Evolutionary conservation across 2,888 invertebrate genomes (phyloP).

Genomic region (Agrochola macilenta): DNA sequence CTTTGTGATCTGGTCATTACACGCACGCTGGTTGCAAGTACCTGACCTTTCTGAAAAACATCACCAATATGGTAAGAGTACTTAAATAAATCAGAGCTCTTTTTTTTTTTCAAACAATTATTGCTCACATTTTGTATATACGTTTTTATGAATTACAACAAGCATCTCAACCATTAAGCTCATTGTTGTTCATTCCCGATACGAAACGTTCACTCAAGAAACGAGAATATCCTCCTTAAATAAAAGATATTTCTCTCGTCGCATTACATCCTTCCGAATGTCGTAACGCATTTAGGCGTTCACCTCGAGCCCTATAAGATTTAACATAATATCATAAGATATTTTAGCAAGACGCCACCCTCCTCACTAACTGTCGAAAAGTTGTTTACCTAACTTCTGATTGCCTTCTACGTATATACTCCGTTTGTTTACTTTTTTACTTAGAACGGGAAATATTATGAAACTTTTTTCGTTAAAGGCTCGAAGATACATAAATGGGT

Average conservation of each 20-base stretch:
- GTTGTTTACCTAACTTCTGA: slow-evolving; percentile 88
- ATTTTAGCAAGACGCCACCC: slow-evolving; percentile 72
- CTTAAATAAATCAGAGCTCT: not conserved
- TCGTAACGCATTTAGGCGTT: slow-evolving; percentile 73
- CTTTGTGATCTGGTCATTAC: no score
- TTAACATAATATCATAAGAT: slow-evolving; percentile 80
- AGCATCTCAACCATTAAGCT: slow-evolving; percentile 14
- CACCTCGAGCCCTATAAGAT: slow-evolving; percentile 72
- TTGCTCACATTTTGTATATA: not conserved
- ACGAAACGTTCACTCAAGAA: slow-evolving; percentile 43
- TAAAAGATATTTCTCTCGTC: slow-evolving; percentile 65
- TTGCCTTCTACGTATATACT: slow-evolving; percentile 87
- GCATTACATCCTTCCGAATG: slow-evolving; percentile 67
- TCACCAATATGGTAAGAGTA: not conserved
- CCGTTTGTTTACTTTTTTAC: slow-evolving; percentile 87
- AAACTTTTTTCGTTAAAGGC: slow-evolving; percentile 88
- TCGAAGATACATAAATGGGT: slow-evolving; percentile 85
- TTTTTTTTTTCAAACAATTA: not conserved
- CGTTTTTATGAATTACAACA: not conserved
- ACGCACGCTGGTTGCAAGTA: no score
- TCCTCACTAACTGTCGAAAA: slow-evolving; percentile 83
- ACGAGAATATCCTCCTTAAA: slow-evolving; percentile 60
- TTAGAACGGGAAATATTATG: slow-evolving; percentile 85
- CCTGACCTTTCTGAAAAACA: no score
- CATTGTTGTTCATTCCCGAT: slow-evolving; percentile 36